These are phyloP conservation scores for Scaeva pyrastri DNA, from an alignment of 2,888 invertebrate species.

Conservation along the genomic window DNA sequence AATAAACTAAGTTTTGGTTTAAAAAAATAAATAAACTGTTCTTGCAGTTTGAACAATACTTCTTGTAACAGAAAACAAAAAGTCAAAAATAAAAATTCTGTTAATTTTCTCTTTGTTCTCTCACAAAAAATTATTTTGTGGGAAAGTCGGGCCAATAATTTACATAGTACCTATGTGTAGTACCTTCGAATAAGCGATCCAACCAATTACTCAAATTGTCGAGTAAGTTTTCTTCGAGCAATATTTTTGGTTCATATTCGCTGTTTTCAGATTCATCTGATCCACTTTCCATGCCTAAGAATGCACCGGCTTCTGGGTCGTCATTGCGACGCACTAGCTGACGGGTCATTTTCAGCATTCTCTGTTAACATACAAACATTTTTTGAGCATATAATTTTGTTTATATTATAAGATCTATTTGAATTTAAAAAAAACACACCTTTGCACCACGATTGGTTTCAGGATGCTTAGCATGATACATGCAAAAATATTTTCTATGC, in stretches of 20 bases:
- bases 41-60: slow-evolving; percentile 50
- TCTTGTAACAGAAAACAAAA: slow-evolving; percentile 15
- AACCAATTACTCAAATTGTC: slow-evolving; percentile 98
- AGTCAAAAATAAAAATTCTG: slow-evolving; percentile 54
- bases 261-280: slow-evolving; percentile 86
- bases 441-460: slow-evolving; percentile 89
- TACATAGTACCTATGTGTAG: slow-evolving; percentile 96
- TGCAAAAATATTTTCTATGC: slow-evolving; percentile 98
- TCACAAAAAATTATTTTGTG: slow-evolving; percentile 86
- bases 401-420: neutral
- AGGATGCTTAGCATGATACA: slow-evolving; percentile 98
- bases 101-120: slow-evolving; percentile 16
- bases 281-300: slow-evolving; percentile 92
- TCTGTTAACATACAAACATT: slow-evolving; percentile 82
- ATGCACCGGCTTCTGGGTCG: slow-evolving; percentile 93
- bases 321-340: slow-evolving; percentile 85
- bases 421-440: slow-evolving; percentile 82
- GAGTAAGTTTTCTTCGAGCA: slow-evolving; percentile 90
- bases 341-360: slow-evolving; percentile 89
- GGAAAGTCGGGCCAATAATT: slow-evolving; percentile 99
- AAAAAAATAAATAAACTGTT: slow-evolving; percentile 32
- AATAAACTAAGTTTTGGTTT: slow-evolving; percentile 49
- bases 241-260: slow-evolving; percentile 84
- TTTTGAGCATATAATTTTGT: neutral
- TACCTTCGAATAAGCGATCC: slow-evolving; percentile 98